These are phyloP conservation scores for Ichneumon xanthorius DNA, from an alignment of 2,888 invertebrate species.

Conservation along the genomic window DNA sequence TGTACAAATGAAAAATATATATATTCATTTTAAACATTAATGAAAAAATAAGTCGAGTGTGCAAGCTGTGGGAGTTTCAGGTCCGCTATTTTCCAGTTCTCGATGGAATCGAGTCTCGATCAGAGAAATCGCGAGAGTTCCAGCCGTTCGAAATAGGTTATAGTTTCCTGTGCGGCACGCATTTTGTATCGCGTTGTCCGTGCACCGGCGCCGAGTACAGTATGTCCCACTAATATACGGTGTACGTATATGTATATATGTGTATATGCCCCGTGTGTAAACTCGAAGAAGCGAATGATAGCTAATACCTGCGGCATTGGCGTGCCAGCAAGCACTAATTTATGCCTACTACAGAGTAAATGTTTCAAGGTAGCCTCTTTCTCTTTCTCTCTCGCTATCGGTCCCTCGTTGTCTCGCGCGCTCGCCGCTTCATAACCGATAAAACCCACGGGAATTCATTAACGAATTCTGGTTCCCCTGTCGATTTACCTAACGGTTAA, in stretches of 20 bases:
- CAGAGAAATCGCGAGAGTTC: slow-evolving; percentile 51
- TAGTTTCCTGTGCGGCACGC: slow-evolving; percentile 45
- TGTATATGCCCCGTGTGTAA: neutral
- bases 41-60: neutral
- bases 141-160: slow-evolving; percentile 49
- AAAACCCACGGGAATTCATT: slow-evolving; percentile 41
- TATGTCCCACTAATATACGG: slow-evolving; percentile 1
- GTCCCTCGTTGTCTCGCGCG: neutral
- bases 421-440: slow-evolving; percentile 20
- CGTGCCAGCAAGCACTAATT: slow-evolving; percentile 45
- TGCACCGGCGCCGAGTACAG: slow-evolving; percentile 33
- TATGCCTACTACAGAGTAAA: slow-evolving; percentile 50
- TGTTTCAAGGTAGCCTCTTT: slow-evolving; percentile 42
- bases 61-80: neutral
- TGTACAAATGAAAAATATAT: neutral
- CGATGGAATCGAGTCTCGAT: slow-evolving; percentile 27
- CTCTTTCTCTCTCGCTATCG: slow-evolving; percentile 18
- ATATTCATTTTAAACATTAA: neutral
- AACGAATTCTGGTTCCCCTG: slow-evolving; percentile 41
- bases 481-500: slow-evolving; percentile 51
- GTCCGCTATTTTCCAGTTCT: slow-evolving; percentile 14
- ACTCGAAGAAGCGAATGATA: slow-evolving; percentile 31
- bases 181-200: slow-evolving; percentile 25
- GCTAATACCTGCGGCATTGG: slow-evolving; percentile 34
- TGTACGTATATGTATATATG: neutral